phyloP scores from a whole-genome alignment of 2,113 vertebrate species.

The Verasper variegatus region DNA sequence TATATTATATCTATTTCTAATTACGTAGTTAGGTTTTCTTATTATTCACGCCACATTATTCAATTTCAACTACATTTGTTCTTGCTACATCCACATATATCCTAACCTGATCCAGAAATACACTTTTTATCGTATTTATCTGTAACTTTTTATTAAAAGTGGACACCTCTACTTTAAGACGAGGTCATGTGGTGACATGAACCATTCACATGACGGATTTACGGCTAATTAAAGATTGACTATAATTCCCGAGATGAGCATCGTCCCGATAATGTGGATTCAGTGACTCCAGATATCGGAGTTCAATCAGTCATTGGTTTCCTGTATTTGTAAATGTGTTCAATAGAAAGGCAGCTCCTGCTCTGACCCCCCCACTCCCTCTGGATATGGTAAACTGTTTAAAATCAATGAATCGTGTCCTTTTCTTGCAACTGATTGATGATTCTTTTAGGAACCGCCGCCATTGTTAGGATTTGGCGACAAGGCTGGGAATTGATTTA shows the following conservation, averaged over 20 bases:
- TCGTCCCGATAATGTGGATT: neutral
- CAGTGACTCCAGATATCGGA: neutral
- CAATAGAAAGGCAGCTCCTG: neutral
- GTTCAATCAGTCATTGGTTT: neutral
- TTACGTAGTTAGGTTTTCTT: neutral
- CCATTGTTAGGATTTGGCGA: constrained; percentile 25
- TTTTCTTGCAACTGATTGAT: constrained; percentile 27
- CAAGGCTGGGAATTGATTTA: constrained; percentile 42
- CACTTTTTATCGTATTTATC: too few species aligned
- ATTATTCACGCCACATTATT: neutral
- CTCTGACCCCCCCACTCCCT: neutral
- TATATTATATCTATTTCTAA: neutral
- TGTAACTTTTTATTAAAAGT: too few species aligned
- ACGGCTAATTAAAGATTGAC: neutral
- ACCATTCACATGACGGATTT: neutral
- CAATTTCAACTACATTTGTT: too few species aligned
- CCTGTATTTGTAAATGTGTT: neutral
- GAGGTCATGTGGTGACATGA: neutral
- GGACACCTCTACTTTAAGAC: too few species aligned
- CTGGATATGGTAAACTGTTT: constrained; percentile 27
- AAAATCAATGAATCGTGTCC: constrained; percentile 50
- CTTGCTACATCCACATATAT: too few species aligned
- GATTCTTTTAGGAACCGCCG: constrained; percentile 10
- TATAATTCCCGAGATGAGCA: neutral
- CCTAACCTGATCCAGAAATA: too few species aligned